phyloP scores from a whole-genome alignment of 2,888 invertebrate species.

The Sericinus montela region DNA sequence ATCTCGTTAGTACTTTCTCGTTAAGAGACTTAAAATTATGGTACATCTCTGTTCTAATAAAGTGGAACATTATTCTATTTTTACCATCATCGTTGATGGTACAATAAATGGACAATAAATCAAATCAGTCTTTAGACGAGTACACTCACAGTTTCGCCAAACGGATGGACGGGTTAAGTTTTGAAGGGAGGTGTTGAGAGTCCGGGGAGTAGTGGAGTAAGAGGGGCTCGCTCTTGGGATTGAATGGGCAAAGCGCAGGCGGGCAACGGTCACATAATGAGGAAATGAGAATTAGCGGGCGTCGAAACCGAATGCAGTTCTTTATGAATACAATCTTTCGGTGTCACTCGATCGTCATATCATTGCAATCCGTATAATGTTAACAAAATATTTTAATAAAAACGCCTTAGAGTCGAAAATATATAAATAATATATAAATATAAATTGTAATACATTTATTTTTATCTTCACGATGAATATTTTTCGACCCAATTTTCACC shows the following conservation, averaged over 20 bases:
- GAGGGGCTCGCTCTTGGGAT: conserved; percentile 30
- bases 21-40: conserved; percentile 34
- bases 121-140: conserved; percentile 65
- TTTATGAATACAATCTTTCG: conserved; percentile 43
- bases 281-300: conserved; percentile 77
- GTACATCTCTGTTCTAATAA: conserved; percentile 27
- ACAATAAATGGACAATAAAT: conserved; percentile 73
- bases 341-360: conserved; percentile 24
- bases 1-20: conserved; percentile 20
- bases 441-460: no score
- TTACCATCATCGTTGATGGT: conserved; percentile 42
- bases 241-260: conserved; percentile 58
- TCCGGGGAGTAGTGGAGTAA: conserved; percentile 26
- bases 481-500: no score
- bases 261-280: conserved; percentile 63
- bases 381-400: no score
- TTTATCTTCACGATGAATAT: no score
- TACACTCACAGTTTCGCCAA: conserved; percentile 61
- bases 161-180: conserved; percentile 39
- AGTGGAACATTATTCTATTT: conserved; percentile 45
- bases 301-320: conserved; percentile 63
- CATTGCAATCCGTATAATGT: not conserved
- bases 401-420: no score
- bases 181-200: conserved; percentile 38
- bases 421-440: no score